Conservation (phyloP, 2,797 vertebrate genomes). For the Nyctalus aviator region DNA sequence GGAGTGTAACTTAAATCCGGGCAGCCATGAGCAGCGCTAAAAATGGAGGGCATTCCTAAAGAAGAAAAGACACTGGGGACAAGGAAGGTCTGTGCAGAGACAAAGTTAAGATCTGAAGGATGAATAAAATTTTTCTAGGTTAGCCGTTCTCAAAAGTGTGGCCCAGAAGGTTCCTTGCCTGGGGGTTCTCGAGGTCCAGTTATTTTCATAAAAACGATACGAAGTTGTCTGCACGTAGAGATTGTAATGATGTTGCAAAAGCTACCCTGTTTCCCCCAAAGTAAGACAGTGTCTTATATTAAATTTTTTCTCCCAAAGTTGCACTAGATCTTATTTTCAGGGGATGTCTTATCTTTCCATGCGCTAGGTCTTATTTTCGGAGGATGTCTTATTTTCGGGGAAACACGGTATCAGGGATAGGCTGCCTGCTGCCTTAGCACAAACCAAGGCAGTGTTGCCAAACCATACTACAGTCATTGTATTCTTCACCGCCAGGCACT, state of each 20-base stretch:
- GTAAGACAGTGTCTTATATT: too few species aligned
- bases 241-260: constrained; percentile 12
- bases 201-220: constrained; percentile 19
- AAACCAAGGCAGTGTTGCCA: background rate
- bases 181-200: background rate
- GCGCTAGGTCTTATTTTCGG: too few species aligned
- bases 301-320: too few species aligned
- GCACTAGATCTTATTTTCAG: too few species aligned
- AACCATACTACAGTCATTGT: background rate
- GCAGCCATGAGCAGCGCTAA: background rate
- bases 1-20: background rate
- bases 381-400: too few species aligned
- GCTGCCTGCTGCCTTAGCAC: constrained; percentile 22
- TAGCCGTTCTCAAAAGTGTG: background rate
- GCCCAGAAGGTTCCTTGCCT: background rate
- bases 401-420: background rate
- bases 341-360: too few species aligned
- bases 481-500: constrained; percentile 27
- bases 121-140: background rate
- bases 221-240: background rate
- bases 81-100: background rate
- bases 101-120: background rate
- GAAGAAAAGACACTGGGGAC: background rate
- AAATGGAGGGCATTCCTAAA: background rate
- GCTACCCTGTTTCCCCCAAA: background rate